phyloP scores from a whole-genome alignment of 2,797 vertebrate genomes.

The Tenualosa ilisha region DNA sequence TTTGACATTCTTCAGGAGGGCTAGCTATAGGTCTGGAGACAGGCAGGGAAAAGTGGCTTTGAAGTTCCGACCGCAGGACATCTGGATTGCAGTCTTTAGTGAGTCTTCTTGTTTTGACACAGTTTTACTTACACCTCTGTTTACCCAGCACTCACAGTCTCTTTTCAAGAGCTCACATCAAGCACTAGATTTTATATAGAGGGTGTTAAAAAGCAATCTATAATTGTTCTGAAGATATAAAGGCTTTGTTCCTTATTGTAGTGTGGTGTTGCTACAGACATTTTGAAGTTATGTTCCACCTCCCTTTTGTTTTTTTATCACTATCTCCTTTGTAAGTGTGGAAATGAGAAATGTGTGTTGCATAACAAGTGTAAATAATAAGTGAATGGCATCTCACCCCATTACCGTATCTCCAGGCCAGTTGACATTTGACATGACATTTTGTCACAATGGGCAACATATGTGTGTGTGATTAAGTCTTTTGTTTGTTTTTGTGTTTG shows the following conservation, averaged over 20 bases:
- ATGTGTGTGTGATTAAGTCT: background rate
- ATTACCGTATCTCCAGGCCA: background rate
- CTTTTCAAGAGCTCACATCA: background rate
- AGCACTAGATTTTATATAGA: background rate
- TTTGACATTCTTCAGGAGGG: constrained; percentile 59
- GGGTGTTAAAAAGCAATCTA: background rate
- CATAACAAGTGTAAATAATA: constrained; percentile 10
- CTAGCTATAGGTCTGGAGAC: constrained; percentile 35
- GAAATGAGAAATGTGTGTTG: background rate
- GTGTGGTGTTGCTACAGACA: background rate
- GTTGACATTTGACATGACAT: background rate
- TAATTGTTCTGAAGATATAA: background rate
- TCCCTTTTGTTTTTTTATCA: background rate
- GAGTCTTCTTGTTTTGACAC: background rate
- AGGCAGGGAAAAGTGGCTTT: background rate
- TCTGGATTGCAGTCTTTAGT: background rate
- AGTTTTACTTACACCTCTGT: background rate
- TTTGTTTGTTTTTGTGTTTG: background rate
- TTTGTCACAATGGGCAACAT: background rate
- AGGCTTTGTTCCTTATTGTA: background rate
- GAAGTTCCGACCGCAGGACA: background rate
- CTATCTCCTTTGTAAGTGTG: background rate
- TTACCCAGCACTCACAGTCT: background rate
- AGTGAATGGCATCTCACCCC: background rate
- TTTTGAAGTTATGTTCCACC: background rate